Evolutionary conservation across 2,113 vertebrate genomes (phyloP).

Genomic region (Gobius niger): DNA sequence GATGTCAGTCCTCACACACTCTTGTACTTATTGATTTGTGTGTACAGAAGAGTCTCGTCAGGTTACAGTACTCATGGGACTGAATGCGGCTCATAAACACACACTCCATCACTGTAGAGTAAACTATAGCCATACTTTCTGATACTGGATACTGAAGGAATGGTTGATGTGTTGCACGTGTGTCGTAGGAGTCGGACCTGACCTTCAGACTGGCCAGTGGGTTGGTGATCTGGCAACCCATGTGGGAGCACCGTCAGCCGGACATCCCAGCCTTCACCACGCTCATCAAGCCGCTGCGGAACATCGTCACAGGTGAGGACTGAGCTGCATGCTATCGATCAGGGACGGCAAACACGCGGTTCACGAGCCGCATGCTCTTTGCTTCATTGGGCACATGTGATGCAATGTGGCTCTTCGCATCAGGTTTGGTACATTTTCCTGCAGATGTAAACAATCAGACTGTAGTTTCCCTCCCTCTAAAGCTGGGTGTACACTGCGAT

Average conservation of each 20-base stretch:
- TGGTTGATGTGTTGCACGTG: not conserved
- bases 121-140: not conserved
- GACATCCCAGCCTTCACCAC: slow-evolving; percentile 93
- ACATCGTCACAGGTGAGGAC: slow-evolving; percentile 88
- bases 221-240: slow-evolving; percentile 96
- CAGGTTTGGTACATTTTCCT: too few species aligned
- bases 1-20: not conserved
- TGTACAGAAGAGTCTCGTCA: slow-evolving; percentile 25
- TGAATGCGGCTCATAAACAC: slow-evolving; percentile 3
- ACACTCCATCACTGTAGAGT: slow-evolving; percentile 11
- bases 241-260: slow-evolving; percentile 98
- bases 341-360: too few species aligned
- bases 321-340: not conserved
- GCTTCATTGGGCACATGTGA: too few species aligned
- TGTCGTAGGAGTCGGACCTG: slow-evolving; percentile 90
- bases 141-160: not conserved
- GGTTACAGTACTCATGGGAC: slow-evolving; percentile 20
- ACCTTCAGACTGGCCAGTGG: slow-evolving; percentile 96
- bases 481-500: too few species aligned
- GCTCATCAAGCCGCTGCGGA: slow-evolving; percentile 91
- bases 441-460: too few species aligned
- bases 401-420: too few species aligned
- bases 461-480: too few species aligned
- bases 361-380: too few species aligned
- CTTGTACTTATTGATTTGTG: slow-evolving; percentile 50